A percentile compares a stretch with the other conserved stretches of the same genome.
phyloP scores from a whole-genome alignment of 1,140 invertebrate genomes.

The Penaeus indicus region DNA sequence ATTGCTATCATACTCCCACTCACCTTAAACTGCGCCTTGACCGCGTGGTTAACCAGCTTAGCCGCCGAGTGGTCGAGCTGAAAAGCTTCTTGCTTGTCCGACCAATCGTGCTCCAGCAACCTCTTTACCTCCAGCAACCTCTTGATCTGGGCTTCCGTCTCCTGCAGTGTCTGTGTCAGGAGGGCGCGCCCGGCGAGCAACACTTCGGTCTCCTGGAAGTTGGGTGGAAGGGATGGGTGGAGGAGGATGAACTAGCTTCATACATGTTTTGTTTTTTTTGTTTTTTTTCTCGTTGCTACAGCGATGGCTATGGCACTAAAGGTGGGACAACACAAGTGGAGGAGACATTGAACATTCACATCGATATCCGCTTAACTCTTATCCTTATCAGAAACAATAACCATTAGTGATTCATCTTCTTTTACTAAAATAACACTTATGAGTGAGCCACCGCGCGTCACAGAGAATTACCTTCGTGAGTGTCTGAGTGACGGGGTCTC shows the following conservation, averaged over 20 bases:
- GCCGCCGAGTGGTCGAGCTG: conserved; percentile 64
- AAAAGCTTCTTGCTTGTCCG: conserved; percentile 65
- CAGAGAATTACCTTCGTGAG: conserved; percentile 41
- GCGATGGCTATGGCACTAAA: not conserved
- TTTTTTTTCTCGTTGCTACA: too few relatives aligned
- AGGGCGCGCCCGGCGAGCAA: conserved; percentile 43
- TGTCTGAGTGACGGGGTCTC: conserved; percentile 49
- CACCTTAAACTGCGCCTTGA: conserved; percentile 64
- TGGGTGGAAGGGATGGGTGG: not conserved
- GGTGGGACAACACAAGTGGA: too few relatives aligned
- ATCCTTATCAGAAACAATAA: not conserved
- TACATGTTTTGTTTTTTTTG: not conserved
- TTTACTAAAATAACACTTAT: not conserved
- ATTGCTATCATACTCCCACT: not conserved
- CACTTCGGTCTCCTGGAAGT: conserved; percentile 34
- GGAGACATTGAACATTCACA: not conserved
- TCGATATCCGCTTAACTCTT: not conserved
- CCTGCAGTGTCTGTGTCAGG: conserved; percentile 50
- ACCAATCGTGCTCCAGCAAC: conserved; percentile 64
- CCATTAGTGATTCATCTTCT: not conserved
- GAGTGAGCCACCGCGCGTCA: not conserved
- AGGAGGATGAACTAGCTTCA: not conserved
- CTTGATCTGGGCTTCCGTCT: conserved; percentile 52
- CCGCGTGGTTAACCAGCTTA: conserved; percentile 48
- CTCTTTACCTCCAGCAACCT: conserved; percentile 63